Base-by-base conservation (phyloP, 1,140 invertebrate species). In the Agrypnia vestita region DNA sequence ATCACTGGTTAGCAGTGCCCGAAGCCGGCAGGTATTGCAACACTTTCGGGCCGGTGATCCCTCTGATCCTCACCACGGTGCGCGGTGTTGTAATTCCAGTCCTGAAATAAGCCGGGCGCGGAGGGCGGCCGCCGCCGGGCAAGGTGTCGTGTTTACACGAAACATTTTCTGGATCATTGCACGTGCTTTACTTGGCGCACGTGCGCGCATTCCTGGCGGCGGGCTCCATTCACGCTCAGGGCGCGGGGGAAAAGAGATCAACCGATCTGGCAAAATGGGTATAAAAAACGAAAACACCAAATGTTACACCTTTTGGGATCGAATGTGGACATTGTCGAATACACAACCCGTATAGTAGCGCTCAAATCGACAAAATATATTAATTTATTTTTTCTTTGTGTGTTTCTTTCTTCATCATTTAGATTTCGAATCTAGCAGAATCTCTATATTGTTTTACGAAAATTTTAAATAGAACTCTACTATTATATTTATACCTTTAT, bases 71-170 rank as follows among this genome's bases (percentile, higher is more conserved):
- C 25, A 35, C 25, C 25, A 35, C 25, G 25, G n/a, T 15, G n/a
- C n/a, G 19, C 0, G n/a, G 15, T 59, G 17, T 19, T 59, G 55
- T 19, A 59, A 59, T 59, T 59, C 55, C 17, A 12, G 25, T 35
- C 6, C 55, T 59, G 15, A 59, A 59, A 59, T 59, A 59, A 59
- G 15, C 6, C 6, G n/a, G 55, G 55, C 15, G 21, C 13, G 11
- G 25, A 64, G 25, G 61, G 61, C 13, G n/a, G 19, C 19, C 10
- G 17, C 9, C 12, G 46, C 67, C 0, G 11, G n/a, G 19, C 44
- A 71, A 71, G 67, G 47, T 71, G 67, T 71, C 35, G 19, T 71
- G 67, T 71, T 71, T 71, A 71, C 67, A 71, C 35, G 67, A 51
- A 71, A 49, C 67, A 49, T 71, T 71, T 53, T 15, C 67, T 71